These are phyloP conservation scores for Dendroctonus valens DNA, from an alignment of 1,140 invertebrate genomes.

Conservation along the genomic window DNA sequence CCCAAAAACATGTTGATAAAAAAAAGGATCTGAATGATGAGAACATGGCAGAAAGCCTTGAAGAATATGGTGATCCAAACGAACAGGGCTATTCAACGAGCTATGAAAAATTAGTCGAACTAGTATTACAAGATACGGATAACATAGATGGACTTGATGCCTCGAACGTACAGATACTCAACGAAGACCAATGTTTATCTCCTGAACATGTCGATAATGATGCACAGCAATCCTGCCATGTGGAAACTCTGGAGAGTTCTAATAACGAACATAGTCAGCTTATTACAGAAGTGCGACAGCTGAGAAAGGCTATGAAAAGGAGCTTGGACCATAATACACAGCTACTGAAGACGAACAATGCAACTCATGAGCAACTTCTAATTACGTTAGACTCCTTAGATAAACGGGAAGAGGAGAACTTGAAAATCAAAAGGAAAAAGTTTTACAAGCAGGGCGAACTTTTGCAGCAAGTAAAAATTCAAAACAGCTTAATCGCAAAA, in stretches of 20 bases:
- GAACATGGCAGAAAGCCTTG: not conserved
- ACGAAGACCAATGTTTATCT: not conserved
- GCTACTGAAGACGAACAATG: constrained; percentile 11
- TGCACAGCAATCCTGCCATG: not conserved
- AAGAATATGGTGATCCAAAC: not conserved
- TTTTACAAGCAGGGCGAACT: too few species aligned
- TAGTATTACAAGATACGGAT: constrained; percentile 3
- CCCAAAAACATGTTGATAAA: not conserved
- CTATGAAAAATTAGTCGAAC: constrained; percentile 11
- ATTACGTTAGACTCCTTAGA: constrained; percentile 12
- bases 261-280: not conserved
- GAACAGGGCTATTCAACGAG: constrained; percentile 2
- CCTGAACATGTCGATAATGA: constrained; percentile 1
- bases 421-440: too few species aligned
- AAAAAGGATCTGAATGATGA: not conserved
- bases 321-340: constrained; percentile 9
- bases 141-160: not conserved
- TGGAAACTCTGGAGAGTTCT: not conserved
- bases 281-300: constrained; percentile 1
- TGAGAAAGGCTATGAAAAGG: constrained; percentile 14
- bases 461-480: too few species aligned
- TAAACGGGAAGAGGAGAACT: not conserved
- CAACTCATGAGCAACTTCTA: constrained; percentile 17
- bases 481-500: too few species aligned
- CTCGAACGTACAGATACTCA: not conserved